Evolutionary conservation across 2,113 vertebrate species (phyloP), one percentile per base, ranked within the genome.

Genomic region (Pluvianellus socialis): DNA sequence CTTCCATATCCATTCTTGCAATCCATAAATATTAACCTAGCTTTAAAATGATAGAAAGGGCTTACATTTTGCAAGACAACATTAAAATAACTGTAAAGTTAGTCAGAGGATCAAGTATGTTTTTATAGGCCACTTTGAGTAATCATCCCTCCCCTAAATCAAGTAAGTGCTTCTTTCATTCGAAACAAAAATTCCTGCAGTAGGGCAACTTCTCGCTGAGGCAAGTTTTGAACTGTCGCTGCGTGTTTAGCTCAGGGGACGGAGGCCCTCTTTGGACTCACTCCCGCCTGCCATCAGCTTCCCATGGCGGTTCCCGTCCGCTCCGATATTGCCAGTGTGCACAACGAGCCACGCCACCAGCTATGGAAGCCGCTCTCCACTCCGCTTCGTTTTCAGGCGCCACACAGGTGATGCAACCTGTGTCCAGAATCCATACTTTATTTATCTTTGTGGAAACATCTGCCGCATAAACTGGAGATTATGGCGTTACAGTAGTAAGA

Each of bases 181-280:
- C 47, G 55, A 84, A 95, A 86, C 84, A 74, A 66, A 53, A 52
- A 87, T 24, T 86, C 56, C 88, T 68, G 61, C 73, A 92, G 38
- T 1, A 59, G 32, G 50, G 76, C 89, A 91, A 1, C 76, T 92
- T 74, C 79, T 71, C 0, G 6, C 86, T 8, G 35, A 81, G 91
- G 44, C 94, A 96, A 75, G 94, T 96, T 92, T 38, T 35, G 91
- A 91, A 10, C 68, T 19, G 91, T 50, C 56, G 52, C 32, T 49
- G 80, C 47, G 2, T 4, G 84, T 81, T 67, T 11, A n/a, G 55
- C 84, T 27, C 16, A 12, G 42, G 42, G 91, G 42, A 77, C 45
- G 71, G 42, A 89, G 65, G 88, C 40, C 14, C 28, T 84, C 49
- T 52, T 83, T 81, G 66, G 68, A 38, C 65, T 87, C 73, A 21